A percentile compares a stretch with the other conserved stretches of the same genome.
These are phyloP conservation scores for Conopomorpha cramerella DNA, from an alignment of 1,140 invertebrate genomes.

Conservation along the genomic window DNA sequence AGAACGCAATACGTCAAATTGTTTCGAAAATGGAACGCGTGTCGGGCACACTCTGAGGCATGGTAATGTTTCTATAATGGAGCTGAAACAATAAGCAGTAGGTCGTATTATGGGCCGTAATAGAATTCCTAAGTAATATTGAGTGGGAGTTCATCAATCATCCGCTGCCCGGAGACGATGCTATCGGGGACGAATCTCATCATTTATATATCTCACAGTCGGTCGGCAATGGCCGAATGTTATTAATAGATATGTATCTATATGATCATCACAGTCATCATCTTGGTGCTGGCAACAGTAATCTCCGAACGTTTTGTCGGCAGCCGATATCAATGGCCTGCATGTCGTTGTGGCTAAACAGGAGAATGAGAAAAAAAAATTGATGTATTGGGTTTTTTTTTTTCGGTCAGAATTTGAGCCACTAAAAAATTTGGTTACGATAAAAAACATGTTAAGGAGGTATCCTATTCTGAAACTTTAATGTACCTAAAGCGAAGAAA, in stretches of 20 bases:
- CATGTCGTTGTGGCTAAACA: too few relatives aligned
- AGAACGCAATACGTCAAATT: constrained; percentile 6
- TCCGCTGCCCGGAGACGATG: constrained; percentile 43
- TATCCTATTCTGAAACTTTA: too few relatives aligned
- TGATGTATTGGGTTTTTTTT: too few relatives aligned
- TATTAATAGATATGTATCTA: constrained; percentile 59
- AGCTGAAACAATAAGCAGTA: constrained; percentile 32
- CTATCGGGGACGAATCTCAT: constrained; percentile 58
- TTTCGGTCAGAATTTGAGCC: too few relatives aligned
- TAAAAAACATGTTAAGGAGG: too few relatives aligned
- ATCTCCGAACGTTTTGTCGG: constrained; percentile 38
- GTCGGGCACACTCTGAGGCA: too few relatives aligned
- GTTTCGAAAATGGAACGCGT: background rate
- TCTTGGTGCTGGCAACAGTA: constrained; percentile 43
- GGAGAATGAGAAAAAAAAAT: too few relatives aligned
- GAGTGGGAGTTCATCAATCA: constrained; percentile 43
- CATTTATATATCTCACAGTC: constrained; percentile 48
- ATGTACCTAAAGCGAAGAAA: too few relatives aligned
- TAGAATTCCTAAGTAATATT: constrained; percentile 51
- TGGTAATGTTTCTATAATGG: constrained; percentile 46
- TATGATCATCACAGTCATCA: too few relatives aligned
- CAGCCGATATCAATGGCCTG: too few relatives aligned
- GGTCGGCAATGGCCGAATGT: constrained; percentile 42
- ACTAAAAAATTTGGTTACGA: too few relatives aligned
- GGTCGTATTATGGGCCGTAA: too few relatives aligned